These are phyloP conservation scores for Zoanthus solanderi DNA, from an alignment of 92 coral and sea anemone genomes.

Conservation along the genomic window DNA sequence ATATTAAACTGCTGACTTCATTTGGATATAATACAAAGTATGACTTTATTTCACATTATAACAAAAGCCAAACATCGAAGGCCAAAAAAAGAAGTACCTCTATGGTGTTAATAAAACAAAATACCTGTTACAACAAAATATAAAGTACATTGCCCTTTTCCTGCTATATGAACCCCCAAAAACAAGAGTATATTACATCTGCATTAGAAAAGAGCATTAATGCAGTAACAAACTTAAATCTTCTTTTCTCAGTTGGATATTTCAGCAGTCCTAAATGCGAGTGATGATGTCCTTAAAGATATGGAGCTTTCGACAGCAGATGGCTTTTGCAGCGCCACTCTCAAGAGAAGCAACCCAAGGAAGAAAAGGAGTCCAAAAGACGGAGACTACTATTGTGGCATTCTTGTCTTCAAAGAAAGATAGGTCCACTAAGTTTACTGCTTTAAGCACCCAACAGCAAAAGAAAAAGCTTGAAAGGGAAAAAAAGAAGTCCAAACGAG, in stretches of 20 bases:
- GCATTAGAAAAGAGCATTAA: constrained; percentile 53
- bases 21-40: constrained; percentile 31
- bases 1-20: constrained; percentile 51
- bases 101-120: not conserved
- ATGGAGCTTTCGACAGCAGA: constrained; percentile 73
- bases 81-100: constrained; percentile 37
- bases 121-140: not conserved
- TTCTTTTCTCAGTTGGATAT: constrained; percentile 72
- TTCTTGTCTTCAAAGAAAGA: constrained; percentile 68
- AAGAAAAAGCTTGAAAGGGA: constrained; percentile 52
- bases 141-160: not conserved
- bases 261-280: constrained; percentile 72
- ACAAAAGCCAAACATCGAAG: constrained; percentile 46
- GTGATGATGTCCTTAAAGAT: constrained; percentile 68
- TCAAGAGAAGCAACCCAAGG: constrained; percentile 59
- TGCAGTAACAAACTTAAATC: constrained; percentile 53
- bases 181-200: constrained; percentile 23
- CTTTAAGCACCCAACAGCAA: constrained; percentile 48
- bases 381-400: constrained; percentile 65
- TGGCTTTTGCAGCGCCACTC: constrained; percentile 74
- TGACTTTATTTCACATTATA: constrained; percentile 44
- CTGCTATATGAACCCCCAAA: constrained; percentile 35
- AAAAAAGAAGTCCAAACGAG: constrained; percentile 65
- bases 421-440: constrained; percentile 45
- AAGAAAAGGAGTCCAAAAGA: constrained; percentile 68